phyloP scores from a whole-genome alignment of 1,140 invertebrate species.

The Drosophila miranda region DNA sequence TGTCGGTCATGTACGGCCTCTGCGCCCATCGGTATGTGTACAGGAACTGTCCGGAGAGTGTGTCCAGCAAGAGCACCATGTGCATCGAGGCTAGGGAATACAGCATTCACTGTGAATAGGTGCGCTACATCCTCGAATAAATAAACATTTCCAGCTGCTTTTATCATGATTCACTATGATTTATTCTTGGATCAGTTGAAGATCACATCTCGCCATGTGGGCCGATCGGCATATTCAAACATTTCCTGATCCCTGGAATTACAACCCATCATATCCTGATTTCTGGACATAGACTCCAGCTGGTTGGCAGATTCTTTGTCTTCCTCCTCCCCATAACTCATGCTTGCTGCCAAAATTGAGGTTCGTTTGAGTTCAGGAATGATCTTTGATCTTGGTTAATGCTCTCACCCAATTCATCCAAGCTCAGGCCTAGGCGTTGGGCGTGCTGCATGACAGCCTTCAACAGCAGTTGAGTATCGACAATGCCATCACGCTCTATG shows the following conservation, averaged over 20 bases:
- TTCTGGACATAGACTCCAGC: too few relatives aligned
- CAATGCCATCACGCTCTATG: conserved; percentile 25
- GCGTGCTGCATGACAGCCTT: conserved; percentile 56
- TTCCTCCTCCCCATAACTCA: background rate
- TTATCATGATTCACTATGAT: conserved; percentile 5
- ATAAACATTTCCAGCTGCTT: conserved; percentile 23
- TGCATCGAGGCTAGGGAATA: conserved; percentile 45
- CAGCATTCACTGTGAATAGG: conserved; percentile 23
- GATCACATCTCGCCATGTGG: conserved; percentile 57
- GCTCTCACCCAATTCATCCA: conserved; percentile 50
- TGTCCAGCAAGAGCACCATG: conserved; percentile 38
- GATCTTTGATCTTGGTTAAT: background rate
- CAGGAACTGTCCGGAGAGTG: conserved; percentile 38
- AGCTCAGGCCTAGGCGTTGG: conserved; percentile 41
- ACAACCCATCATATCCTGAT: background rate
- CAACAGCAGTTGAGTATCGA: conserved; percentile 42
- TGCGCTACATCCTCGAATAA: conserved; percentile 13
- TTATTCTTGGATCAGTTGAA: conserved; percentile 35
- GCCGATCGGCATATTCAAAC: conserved; percentile 17
- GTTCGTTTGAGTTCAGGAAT: too few relatives aligned
- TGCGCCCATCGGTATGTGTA: conserved; percentile 54
- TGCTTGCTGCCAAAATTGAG: conserved; percentile 12
- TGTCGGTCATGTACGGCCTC: conserved; percentile 50
- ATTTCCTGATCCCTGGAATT: background rate
- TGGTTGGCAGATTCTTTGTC: conserved; percentile 9